These are phyloP conservation scores for Bacillus rossius DNA, from an alignment of 1,140 invertebrate species.

Conservation along the genomic window DNA sequence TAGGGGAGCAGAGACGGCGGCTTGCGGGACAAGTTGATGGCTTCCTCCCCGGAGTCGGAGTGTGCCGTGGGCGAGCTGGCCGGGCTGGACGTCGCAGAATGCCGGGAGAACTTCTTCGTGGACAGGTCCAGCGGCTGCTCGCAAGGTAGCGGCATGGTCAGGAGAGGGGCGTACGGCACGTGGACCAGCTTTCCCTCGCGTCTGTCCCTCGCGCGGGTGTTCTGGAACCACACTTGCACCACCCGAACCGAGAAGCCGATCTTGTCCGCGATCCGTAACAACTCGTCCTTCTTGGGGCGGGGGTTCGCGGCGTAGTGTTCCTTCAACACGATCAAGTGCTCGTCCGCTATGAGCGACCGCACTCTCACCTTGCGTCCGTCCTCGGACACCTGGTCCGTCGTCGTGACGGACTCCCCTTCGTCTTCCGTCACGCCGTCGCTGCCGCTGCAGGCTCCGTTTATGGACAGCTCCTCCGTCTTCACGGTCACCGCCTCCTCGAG, in stretches of 20 bases:
- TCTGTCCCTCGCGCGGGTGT: constrained; percentile 88
- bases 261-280: constrained; percentile 81
- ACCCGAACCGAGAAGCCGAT: constrained; percentile 89
- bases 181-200: constrained; percentile 59
- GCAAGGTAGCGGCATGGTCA: constrained; percentile 1
- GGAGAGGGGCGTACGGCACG: constrained; percentile 44
- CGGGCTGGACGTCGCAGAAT: constrained; percentile 49
- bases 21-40: constrained; percentile 63
- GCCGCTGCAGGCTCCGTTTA: constrained; percentile 10
- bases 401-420: constrained; percentile 46
- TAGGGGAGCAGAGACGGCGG: constrained; percentile 31
- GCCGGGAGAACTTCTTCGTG: constrained; percentile 56
- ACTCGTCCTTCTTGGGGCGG: constrained; percentile 88
- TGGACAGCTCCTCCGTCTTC: constrained; percentile 41
- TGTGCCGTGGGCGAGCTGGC: constrained; percentile 53
- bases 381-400: constrained; percentile 46
- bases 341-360: constrained; percentile 88
- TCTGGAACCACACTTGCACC: constrained; percentile 98
- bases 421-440: constrained; percentile 23
- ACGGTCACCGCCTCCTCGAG: constrained; percentile 47
- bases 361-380: constrained; percentile 74
- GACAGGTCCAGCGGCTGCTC: constrained; percentile 87
- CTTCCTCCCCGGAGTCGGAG: constrained; percentile 52
- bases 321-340: constrained; percentile 84
- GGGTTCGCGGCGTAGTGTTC: constrained; percentile 86